These are phyloP conservation scores for Girardinichthys multiradiatus DNA, from an alignment of 2,113 vertebrate species.

Conservation along the genomic window DNA sequence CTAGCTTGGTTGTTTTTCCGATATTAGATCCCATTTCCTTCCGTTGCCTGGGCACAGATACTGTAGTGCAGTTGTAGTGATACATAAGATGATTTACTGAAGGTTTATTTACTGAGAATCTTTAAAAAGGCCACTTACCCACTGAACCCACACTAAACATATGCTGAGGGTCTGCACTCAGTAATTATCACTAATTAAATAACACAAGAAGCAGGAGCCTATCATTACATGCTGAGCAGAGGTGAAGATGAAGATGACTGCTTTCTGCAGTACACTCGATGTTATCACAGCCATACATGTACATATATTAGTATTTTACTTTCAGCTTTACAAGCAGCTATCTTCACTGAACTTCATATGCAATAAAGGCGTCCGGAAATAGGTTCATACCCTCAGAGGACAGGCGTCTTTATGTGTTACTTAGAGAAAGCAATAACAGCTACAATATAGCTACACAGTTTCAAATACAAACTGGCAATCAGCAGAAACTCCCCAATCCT, in stretches of 20 bases:
- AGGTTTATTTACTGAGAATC: constrained; percentile 41
- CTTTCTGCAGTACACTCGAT: background rate
- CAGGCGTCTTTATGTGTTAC: background rate
- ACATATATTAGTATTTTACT: background rate
- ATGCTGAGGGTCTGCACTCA: constrained; percentile 52
- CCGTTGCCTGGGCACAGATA: background rate
- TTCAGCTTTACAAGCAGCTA: background rate
- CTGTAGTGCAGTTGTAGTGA: background rate
- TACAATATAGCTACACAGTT: background rate
- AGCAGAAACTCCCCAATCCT: constrained; percentile 1
- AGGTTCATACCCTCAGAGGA: constrained; percentile 5
- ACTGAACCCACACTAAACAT: constrained; percentile 62
- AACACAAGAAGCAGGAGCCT: constrained; percentile 51
- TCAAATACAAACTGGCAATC: background rate
- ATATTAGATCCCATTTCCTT: too few relatives aligned
- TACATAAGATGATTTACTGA: background rate
- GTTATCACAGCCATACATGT: background rate
- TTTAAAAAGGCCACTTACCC: constrained; percentile 65
- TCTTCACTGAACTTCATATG: background rate
- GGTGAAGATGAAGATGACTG: constrained; percentile 20
- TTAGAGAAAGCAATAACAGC: background rate
- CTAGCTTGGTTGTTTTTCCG: too few relatives aligned
- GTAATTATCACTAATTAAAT: constrained; percentile 75
- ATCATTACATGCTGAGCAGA: constrained; percentile 60
- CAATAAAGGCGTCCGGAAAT: constrained; percentile 9